A percentile compares a stretch with the other conserved stretches of the same genome.
phyloP scores from a whole-genome alignment of 2,113 vertebrate genomes.

The Rhinoptilus africanus region DNA sequence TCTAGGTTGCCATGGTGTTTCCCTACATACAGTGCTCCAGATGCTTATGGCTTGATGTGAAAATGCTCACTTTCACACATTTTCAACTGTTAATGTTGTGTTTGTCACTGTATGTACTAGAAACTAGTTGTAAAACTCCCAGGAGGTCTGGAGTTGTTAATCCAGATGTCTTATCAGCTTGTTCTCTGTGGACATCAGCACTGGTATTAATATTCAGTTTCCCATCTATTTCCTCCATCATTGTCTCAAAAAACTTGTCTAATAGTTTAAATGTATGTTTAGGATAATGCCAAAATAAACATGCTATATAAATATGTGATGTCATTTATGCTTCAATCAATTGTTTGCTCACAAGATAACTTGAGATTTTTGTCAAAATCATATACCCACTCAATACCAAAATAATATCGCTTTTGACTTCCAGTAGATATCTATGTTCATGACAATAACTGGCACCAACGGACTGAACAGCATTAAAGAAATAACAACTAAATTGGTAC shows the following conservation, averaged over 20 bases:
- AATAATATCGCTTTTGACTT: neutral
- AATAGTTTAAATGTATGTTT: neutral
- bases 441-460: neutral
- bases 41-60: neutral
- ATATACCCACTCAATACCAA: neutral
- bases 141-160: neutral
- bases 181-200: neutral
- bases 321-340: neutral
- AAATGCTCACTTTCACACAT: neutral
- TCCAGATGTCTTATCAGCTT: rapidly evolving
- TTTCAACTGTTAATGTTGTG: neutral
- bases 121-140: neutral
- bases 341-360: neutral
- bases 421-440: neutral
- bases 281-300: neutral
- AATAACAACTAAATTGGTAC: neutral
- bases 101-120: neutral
- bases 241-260: neutral
- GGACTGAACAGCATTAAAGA: neutral
- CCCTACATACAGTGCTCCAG: neutral
- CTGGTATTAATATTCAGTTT: neutral
- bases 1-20: neutral
- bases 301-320: neutral
- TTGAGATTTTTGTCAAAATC: neutral
- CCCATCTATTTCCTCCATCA: neutral